A percentile compares a stretch with the other conserved stretches of the same genome.
phyloP scores from a whole-genome alignment of 2,888 invertebrate genomes.

The Cacoxenus indagator region DNA sequence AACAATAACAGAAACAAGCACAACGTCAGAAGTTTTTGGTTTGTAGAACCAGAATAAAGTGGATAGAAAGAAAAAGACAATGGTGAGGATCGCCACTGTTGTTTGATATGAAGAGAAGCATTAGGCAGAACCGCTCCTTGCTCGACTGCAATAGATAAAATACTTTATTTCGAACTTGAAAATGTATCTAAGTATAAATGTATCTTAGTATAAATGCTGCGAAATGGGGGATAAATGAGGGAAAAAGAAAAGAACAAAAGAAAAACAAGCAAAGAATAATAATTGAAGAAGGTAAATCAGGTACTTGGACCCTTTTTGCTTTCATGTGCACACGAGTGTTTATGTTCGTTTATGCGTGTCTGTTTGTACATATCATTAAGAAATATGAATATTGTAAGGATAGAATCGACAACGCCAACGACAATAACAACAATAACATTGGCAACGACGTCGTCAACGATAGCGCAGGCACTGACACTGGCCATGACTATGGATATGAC shows the following conservation, averaged over 20 bases:
- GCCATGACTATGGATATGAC: background rate
- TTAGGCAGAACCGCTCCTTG: background rate
- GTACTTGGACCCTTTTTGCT: conserved; percentile 3
- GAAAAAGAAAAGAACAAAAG: conserved; percentile 26
- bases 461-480: background rate
- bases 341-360: no score
- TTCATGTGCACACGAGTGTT: no score
- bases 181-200: background rate
- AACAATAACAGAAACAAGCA: conserved; percentile 23
- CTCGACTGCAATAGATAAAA: background rate
- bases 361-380: background rate
- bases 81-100: background rate
- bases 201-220: conserved; percentile 56
- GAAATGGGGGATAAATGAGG: conserved; percentile 38
- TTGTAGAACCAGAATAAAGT: conserved; percentile 22
- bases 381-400: conserved; percentile 14
- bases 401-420: background rate
- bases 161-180: background rate
- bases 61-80: conserved; percentile 40
- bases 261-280: conserved; percentile 21
- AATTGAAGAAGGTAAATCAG: conserved; percentile 27
- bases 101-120: no score
- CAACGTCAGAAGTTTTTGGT: conserved; percentile 3
- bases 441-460: background rate
- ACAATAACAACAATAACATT: no score